Evolutionary conservation across 2,888 invertebrate genomes (phyloP).

Genomic region (Nomada fabriciana): DNA sequence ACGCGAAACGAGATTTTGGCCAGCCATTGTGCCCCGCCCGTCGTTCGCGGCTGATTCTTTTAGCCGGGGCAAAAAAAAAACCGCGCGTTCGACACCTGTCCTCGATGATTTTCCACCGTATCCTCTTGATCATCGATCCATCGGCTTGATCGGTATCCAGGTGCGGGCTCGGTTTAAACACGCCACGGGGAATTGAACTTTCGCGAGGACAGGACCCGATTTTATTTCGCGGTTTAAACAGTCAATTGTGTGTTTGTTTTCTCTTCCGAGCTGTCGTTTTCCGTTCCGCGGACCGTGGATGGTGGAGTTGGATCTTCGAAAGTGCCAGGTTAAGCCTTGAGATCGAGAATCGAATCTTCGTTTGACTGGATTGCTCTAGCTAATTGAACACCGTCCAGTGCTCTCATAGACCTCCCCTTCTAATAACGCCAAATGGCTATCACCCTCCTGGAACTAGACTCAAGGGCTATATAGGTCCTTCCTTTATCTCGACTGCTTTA

Average conservation of each 20-base stretch:
- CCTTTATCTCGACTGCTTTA: constrained; percentile 21
- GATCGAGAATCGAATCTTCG: constrained; percentile 15
- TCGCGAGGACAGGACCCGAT: background rate
- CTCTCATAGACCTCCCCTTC: background rate
- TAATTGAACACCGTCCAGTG: constrained; percentile 22
- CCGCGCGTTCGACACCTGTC: constrained; percentile 20
- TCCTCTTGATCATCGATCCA: constrained; percentile 7
- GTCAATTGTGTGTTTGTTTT: background rate
- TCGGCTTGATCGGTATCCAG: background rate
- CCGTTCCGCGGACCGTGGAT: no score
- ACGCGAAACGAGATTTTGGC: constrained; percentile 54
- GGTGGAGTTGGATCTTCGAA: no score
- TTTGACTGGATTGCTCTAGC: constrained; percentile 23
- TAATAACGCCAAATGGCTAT: constrained; percentile 36
- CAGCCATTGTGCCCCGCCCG: constrained; percentile 4
- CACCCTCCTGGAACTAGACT: constrained; percentile 8
- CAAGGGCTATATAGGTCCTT: constrained; percentile 4
- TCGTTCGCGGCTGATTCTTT: constrained; percentile 41
- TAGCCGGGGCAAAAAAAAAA: constrained; percentile 28
- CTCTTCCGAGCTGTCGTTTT: no score
- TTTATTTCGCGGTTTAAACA: no score
- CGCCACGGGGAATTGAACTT: background rate
- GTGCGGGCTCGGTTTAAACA: background rate
- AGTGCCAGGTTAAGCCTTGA: background rate
- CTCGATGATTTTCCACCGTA: constrained; percentile 20